Percentiles rank a stretch among this genome's conserved stretches.
Evolutionary conservation across 2,888 invertebrate genomes (phyloP).

Genomic region (Watsonalla binaria): DNA sequence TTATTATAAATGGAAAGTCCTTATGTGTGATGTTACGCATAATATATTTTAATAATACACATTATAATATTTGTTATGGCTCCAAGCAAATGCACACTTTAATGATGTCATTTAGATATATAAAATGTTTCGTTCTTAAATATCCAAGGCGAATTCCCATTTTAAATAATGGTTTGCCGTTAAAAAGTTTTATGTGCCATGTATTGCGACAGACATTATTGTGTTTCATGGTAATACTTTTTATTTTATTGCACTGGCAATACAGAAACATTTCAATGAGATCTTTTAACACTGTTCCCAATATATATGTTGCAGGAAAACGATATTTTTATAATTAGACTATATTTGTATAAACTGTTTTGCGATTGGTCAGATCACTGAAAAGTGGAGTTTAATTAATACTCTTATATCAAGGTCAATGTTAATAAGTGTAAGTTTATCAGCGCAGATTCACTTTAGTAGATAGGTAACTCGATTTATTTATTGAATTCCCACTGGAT

Average conservation of each 20-base stretch:
- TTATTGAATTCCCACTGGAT: too few species aligned
- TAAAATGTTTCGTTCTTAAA: not conserved
- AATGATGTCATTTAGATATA: not conserved
- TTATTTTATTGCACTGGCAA: not conserved
- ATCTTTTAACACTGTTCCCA: slow-evolving; percentile 20
- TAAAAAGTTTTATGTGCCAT: not conserved
- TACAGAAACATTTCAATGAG: slow-evolving; percentile 6
- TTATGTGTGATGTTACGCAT: too few species aligned
- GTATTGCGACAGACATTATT: not conserved
- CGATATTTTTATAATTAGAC: slow-evolving; percentile 11
- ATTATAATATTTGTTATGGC: too few species aligned
- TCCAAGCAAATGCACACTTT: too few species aligned
- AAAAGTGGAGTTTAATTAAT: slow-evolving; percentile 16
- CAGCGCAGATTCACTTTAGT: too few species aligned
- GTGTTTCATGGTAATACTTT: not conserved
- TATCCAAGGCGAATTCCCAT: not conserved
- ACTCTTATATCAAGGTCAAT: not conserved
- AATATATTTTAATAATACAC: too few species aligned
- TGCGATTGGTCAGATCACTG: slow-evolving; percentile 50
- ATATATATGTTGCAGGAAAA: slow-evolving; percentile 19
- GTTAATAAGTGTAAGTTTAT: too few species aligned
- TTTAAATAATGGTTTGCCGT: not conserved
- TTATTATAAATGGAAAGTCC: too few species aligned
- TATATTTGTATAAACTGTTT: not conserved
- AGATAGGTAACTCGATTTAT: too few species aligned